phyloP scores from a whole-genome alignment of 2,888 invertebrate species.

The Gastrophysa polygoni region DNA sequence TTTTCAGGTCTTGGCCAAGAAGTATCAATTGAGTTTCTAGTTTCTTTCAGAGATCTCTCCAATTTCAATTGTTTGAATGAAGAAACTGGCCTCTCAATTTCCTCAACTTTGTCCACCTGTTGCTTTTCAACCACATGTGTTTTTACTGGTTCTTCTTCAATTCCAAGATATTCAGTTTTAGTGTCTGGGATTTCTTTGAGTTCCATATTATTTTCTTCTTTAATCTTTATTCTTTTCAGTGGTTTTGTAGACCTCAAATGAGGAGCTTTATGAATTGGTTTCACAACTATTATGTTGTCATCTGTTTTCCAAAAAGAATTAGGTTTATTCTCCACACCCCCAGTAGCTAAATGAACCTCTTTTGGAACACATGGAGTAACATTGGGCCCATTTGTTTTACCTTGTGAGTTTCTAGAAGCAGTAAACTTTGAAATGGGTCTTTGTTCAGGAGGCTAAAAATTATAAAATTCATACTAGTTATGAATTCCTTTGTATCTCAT shows the following conservation, averaged over 20 bases:
- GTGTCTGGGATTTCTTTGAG: constrained; percentile 2
- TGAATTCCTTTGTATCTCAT: too few relatives aligned
- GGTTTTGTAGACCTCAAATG: constrained; percentile 70
- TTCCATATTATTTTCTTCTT: constrained; percentile 33
- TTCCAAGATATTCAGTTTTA: constrained; percentile 6
- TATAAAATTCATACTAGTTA: neutral
- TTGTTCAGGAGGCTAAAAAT: constrained; percentile 35
- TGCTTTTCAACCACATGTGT: constrained; percentile 34
- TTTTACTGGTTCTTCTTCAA: constrained; percentile 28
- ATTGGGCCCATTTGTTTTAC: constrained; percentile 33
- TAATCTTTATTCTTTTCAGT: constrained; percentile 60
- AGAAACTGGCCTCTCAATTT: constrained; percentile 17
- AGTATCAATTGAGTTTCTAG: constrained; percentile 16
- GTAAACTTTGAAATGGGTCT: constrained; percentile 48
- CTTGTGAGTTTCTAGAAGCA: constrained; percentile 44
- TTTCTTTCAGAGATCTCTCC: constrained; percentile 24
- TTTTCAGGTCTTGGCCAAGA: constrained; percentile 30
- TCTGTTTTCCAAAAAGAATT: constrained; percentile 54
- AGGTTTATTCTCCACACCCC: constrained; percentile 53
- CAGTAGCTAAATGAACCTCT: constrained; percentile 50
- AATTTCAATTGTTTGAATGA: constrained; percentile 29
- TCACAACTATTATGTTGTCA: constrained; percentile 53
- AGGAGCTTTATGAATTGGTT: constrained; percentile 66
- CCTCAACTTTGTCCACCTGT: constrained; percentile 17
- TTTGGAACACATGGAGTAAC: constrained; percentile 29